phyloP scores from a whole-genome alignment of 2,888 invertebrate species.

The Eilema depressum region DNA sequence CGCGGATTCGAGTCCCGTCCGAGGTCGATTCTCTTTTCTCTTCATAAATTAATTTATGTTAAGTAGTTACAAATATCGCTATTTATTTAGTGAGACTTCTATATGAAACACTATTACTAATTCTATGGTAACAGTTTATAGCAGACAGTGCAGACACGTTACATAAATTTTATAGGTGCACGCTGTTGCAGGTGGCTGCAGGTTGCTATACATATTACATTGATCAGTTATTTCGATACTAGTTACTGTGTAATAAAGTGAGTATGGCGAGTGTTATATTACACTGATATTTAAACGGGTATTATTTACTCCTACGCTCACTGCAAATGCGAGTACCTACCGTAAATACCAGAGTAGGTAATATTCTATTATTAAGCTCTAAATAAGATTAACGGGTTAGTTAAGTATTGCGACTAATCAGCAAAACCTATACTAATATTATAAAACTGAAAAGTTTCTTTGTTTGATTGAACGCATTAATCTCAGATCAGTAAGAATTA shows the following conservation, averaged over 20 bases:
- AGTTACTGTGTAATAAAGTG: neutral
- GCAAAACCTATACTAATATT: too few relatives aligned
- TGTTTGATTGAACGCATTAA: too few relatives aligned
- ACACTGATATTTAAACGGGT: neutral
- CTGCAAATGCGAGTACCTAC: too few relatives aligned
- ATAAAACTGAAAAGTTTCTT: too few relatives aligned
- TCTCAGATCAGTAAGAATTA: too few relatives aligned
- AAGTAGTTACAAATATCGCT: too few relatives aligned
- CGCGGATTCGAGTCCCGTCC: too few relatives aligned
- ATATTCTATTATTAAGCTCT: too few relatives aligned
- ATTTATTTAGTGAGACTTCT: neutral
- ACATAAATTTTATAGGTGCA: neutral
- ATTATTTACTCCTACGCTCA: neutral
- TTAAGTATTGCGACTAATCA: neutral
- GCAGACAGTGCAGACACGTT: neutral
- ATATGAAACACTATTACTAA: neutral
- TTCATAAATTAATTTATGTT: too few relatives aligned
- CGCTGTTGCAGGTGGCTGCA: constrained; percentile 4
- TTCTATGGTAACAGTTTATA: neutral
- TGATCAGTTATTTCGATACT: neutral
- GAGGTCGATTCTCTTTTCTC: too few relatives aligned
- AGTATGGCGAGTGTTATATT: constrained; percentile 1
- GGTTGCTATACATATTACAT: neutral
- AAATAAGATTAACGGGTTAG: too few relatives aligned
- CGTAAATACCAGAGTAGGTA: too few relatives aligned